These are phyloP conservation scores for Proisotoma minuta DNA, from an alignment of 2,888 invertebrate species.

Conservation along the genomic window DNA sequence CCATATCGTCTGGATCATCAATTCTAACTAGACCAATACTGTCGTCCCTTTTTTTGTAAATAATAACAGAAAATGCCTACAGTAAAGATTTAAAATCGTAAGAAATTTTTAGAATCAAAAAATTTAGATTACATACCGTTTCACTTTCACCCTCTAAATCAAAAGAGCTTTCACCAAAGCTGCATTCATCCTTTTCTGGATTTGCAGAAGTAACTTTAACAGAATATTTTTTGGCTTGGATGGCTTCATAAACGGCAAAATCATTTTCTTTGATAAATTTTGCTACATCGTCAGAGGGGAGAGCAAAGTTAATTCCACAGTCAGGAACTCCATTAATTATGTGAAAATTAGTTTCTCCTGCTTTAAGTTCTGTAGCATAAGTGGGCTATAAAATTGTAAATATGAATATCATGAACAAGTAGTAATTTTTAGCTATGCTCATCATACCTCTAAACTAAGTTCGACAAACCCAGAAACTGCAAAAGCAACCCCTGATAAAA, in stretches of 20 bases:
- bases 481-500: constrained; percentile 55
- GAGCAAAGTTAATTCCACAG: constrained; percentile 49
- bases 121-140: no score
- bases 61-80: constrained; percentile 13
- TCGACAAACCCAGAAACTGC: constrained; percentile 55
- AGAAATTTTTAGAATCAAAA: no score
- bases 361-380: constrained; percentile 41
- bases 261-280: constrained; percentile 5
- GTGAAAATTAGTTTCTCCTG: constrained; percentile 55
- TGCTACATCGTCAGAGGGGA: neutral
- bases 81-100: no score
- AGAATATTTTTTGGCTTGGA: constrained; percentile 9
- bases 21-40: no score
- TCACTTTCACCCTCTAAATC: no score
- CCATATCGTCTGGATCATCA: constrained; percentile 57
- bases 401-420: neutral
- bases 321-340: constrained; percentile 60
- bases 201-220: no score
- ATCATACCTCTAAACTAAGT: constrained; percentile 50
- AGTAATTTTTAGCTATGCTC: neutral
- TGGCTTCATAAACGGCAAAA: constrained; percentile 24
- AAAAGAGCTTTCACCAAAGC: no score
- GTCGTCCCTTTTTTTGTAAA: neutral
- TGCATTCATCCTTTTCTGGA: no score
- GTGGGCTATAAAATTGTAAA: constrained; percentile 43